phyloP scores from a whole-genome alignment of 1,140 invertebrate species.

The Chironomus striatipennis region DNA sequence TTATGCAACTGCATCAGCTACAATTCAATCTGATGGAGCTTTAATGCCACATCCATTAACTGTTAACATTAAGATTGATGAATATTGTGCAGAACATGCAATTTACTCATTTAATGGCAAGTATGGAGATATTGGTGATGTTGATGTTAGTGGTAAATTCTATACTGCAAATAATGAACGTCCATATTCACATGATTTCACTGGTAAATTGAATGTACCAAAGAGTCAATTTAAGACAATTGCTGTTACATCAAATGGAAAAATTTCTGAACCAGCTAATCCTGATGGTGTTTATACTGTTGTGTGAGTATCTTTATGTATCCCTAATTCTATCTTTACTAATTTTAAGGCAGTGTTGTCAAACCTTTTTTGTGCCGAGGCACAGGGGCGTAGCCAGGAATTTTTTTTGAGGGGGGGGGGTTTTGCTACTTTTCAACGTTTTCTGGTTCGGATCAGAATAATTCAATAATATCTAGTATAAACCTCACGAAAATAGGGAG shows the following conservation, averaged over 20 bases:
- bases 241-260: constrained; percentile 32
- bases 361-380: too few species aligned
- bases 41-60: constrained; percentile 38
- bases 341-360: too few species aligned
- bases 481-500: too few species aligned
- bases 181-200: constrained; percentile 38
- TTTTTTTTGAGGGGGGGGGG: too few species aligned
- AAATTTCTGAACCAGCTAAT: constrained; percentile 29
- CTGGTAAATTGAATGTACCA: constrained; percentile 41
- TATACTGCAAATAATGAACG: constrained; percentile 32
- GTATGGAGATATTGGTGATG: constrained; percentile 30
- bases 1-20: constrained; percentile 30
- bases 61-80: constrained; percentile 29
- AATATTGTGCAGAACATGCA: constrained; percentile 31
- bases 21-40: constrained; percentile 35
- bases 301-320: neutral
- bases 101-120: constrained; percentile 30
- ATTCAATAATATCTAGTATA: too few species aligned
- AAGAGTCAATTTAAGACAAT: constrained; percentile 44
- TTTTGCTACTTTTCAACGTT: too few species aligned
- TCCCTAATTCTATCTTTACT: too few species aligned
- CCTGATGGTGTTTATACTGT: constrained; percentile 28
- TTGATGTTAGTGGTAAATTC: constrained; percentile 40
- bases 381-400: too few species aligned
- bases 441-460: too few species aligned